A percentile compares a stretch with the other conserved stretches of the same genome.
phyloP scores from a whole-genome alignment of 2,113 vertebrate genomes.

The crab-eating macaque (Macaca fascicularis) region DNA sequence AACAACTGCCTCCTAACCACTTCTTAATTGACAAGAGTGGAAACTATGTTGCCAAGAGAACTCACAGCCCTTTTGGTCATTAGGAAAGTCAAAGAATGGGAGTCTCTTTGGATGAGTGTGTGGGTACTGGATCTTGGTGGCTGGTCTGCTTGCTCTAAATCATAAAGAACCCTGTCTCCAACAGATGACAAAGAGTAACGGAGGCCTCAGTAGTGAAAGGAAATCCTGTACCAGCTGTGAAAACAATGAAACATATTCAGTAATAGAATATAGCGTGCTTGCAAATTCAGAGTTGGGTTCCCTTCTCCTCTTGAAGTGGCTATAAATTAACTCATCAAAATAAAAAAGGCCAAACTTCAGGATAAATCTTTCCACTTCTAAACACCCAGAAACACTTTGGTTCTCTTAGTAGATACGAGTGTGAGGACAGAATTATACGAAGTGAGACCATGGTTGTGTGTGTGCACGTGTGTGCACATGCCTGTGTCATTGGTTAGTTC shows the following conservation, averaged over 20 bases:
- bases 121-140: neutral
- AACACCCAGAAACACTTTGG: neutral
- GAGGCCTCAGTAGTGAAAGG: neutral
- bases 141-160: neutral
- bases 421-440: neutral
- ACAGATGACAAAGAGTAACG: neutral
- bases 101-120: neutral
- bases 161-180: neutral
- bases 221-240: slow-evolving; percentile 42
- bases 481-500: neutral
- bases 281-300: neutral
- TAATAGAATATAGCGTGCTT: fast-evolving
- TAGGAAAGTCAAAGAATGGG: neutral
- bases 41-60: neutral
- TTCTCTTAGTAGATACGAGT: neutral
- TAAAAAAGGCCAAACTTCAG: neutral
- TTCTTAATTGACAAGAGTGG: slow-evolving; percentile 26
- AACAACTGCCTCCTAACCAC: neutral
- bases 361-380: slow-evolving; percentile 4
- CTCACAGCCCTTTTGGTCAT: neutral
- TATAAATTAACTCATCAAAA: slow-evolving; percentile 11
- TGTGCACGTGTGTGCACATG: neutral
- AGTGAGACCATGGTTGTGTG: neutral
- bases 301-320: neutral
- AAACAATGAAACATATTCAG: neutral